phyloP scores from a whole-genome alignment of 1,140 invertebrate species.

The Eciton burchellii region DNA sequence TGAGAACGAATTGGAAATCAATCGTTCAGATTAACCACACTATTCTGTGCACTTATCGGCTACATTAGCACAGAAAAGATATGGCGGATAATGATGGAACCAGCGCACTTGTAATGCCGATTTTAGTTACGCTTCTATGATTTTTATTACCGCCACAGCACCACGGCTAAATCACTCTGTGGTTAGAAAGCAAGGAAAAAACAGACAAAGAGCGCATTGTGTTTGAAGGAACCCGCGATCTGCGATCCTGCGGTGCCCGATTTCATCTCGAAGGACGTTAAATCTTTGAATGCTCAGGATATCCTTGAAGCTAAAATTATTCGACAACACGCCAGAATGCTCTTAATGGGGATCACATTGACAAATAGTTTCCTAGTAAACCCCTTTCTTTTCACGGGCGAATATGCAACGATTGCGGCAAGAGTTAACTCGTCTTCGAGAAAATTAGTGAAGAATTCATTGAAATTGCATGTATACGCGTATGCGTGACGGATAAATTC shows the following conservation, averaged over 20 bases:
- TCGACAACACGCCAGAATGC: neutral
- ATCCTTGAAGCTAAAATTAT: neutral
- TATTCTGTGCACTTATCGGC: neutral
- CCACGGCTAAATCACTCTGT: slow-evolving; percentile 19
- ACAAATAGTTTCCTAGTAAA: neutral
- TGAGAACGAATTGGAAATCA: neutral
- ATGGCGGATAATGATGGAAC: slow-evolving; percentile 2
- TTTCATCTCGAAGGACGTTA: slow-evolving; percentile 26
- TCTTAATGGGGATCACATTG: neutral
- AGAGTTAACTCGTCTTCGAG: neutral
- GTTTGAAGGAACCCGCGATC: neutral
- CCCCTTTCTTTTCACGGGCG: neutral
- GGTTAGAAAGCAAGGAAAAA: slow-evolving; percentile 23
- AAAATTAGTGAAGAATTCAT: neutral
- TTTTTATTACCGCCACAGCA: slow-evolving; percentile 36
- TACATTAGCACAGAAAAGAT: slow-evolving; percentile 7
- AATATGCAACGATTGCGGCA: neutral
- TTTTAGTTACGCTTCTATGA: slow-evolving; percentile 45
- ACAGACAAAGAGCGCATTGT: slow-evolving; percentile 4
- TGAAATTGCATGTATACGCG: neutral
- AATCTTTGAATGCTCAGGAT: slow-evolving; percentile 8
- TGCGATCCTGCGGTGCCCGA: slow-evolving; percentile 12
- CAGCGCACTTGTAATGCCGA: slow-evolving; percentile 16
- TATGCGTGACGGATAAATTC: neutral
- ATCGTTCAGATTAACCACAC: neutral